A percentile compares a stretch with the other conserved stretches of the same genome.
Evolutionary conservation across 2,797 vertebrate genomes (phyloP).

Genomic region (Spizella passerina): DNA sequence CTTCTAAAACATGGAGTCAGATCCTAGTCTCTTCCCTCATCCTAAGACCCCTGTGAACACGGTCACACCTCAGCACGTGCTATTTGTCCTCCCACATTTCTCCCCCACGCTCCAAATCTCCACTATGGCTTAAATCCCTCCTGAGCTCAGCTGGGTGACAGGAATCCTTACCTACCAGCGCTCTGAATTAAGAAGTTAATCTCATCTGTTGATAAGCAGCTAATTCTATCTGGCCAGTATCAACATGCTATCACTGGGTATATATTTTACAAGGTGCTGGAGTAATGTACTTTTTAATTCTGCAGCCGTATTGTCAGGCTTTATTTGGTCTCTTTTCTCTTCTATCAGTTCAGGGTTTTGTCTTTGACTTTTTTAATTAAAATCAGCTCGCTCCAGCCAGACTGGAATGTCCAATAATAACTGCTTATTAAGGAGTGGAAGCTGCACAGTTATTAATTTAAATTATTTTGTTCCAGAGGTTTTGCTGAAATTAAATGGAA

Average conservation of each 20-base stretch:
- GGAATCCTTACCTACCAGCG: background rate
- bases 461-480: conserved; percentile 66
- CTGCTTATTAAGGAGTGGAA: conserved; percentile 51
- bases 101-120: background rate
- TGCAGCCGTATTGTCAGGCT: background rate
- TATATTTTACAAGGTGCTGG: background rate
- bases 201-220: background rate
- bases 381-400: conserved; percentile 31
- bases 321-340: conserved; percentile 19
- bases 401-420: conserved; percentile 53
- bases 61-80: rapidly evolving
- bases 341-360: conserved; percentile 31
- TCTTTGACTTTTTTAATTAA: conserved; percentile 63
- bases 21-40: too few species aligned
- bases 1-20: too few species aligned
- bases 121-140: background rate
- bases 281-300: background rate
- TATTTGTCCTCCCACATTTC: background rate
- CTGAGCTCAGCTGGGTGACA: background rate
- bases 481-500: conserved; percentile 62
- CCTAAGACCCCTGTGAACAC: too few species aligned
- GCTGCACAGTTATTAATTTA: conserved; percentile 63
- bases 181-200: conserved; percentile 34
- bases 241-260: background rate
- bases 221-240: background rate